These are phyloP conservation scores for Neuroterus valhalla DNA, from an alignment of 1,140 invertebrate species.

Conservation along the genomic window DNA sequence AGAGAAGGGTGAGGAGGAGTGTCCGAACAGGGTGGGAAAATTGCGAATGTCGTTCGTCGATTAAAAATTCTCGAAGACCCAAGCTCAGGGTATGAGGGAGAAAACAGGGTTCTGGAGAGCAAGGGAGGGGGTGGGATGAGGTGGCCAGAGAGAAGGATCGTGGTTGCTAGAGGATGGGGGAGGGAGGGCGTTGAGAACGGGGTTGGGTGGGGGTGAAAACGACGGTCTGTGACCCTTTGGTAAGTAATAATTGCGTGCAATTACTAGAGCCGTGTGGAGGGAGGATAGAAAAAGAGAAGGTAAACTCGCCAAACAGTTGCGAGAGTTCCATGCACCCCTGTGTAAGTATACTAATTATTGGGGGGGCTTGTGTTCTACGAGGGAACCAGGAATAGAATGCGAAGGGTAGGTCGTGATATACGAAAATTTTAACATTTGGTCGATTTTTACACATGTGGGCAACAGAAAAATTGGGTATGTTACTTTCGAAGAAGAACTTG, in stretches of 20 bases:
- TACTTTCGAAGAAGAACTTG: too few species aligned
- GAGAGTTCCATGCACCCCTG: slow-evolving; percentile 59
- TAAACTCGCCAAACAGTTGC: slow-evolving; percentile 62
- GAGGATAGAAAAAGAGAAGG: slow-evolving; percentile 57
- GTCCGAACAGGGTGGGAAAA: slow-evolving; percentile 52
- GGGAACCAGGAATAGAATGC: slow-evolving; percentile 52
- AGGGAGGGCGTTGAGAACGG: slow-evolving; percentile 22
- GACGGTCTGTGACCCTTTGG: slow-evolving; percentile 64
- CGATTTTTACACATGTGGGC: slow-evolving; percentile 44
- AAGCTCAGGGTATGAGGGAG: background rate
- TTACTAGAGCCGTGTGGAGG: slow-evolving; percentile 61
- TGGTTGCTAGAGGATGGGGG: slow-evolving; percentile 38
- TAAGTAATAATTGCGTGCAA: slow-evolving; percentile 65
- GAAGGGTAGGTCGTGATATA: slow-evolving; percentile 46
- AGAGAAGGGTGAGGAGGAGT: slow-evolving; percentile 38
- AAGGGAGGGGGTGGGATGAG: slow-evolving; percentile 52
- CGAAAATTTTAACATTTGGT: slow-evolving; percentile 60
- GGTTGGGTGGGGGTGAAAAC: slow-evolving; percentile 45
- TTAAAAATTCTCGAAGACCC: slow-evolving; percentile 61
- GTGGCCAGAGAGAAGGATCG: slow-evolving; percentile 33
- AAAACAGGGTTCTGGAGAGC: slow-evolving; percentile 23
- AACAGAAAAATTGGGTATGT: too few species aligned
- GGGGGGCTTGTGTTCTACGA: slow-evolving; percentile 51
- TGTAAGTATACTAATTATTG: slow-evolving; percentile 68
- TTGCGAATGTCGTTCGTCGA: slow-evolving; percentile 62